These are phyloP conservation scores for Lycocorax pyrrhopterus DNA, from an alignment of 2,113 vertebrate species.

Conservation along the genomic window DNA sequence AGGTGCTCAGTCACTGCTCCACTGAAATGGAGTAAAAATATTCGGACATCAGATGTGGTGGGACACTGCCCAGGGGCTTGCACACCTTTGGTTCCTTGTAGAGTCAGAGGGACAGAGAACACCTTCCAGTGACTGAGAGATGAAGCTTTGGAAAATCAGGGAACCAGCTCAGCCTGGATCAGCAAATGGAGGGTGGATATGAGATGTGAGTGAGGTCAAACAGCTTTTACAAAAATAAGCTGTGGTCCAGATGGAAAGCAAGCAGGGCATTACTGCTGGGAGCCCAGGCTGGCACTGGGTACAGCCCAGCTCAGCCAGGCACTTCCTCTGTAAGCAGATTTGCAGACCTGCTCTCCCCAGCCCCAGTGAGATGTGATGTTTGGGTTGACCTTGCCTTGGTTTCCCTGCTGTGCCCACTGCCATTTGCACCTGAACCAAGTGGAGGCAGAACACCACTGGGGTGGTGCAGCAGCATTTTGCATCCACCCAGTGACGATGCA, in stretches of 20 bases:
- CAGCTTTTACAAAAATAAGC: background rate
- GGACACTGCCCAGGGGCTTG: background rate
- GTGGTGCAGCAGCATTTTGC: background rate
- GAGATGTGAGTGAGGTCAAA: background rate
- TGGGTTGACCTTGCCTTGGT: background rate
- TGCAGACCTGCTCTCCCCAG: background rate
- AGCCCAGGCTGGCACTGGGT: background rate
- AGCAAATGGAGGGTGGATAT: background rate
- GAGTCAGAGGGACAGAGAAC: background rate
- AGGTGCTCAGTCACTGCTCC: background rate
- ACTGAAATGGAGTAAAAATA: background rate
- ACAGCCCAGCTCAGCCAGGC: background rate
- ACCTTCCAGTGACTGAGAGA: background rate
- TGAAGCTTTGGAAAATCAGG: background rate
- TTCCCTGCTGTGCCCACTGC: background rate
- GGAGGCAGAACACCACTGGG: background rate
- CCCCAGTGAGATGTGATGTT: background rate
- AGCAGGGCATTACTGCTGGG: background rate
- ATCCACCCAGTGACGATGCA: background rate
- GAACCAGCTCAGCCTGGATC: background rate
- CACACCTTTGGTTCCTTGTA: background rate
- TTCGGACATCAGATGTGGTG: background rate
- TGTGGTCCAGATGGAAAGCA: background rate
- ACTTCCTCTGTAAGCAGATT: background rate
- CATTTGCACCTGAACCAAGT: background rate